phyloP scores from a whole-genome alignment of 2,797 vertebrate species.

The Clarias fuscus region DNA sequence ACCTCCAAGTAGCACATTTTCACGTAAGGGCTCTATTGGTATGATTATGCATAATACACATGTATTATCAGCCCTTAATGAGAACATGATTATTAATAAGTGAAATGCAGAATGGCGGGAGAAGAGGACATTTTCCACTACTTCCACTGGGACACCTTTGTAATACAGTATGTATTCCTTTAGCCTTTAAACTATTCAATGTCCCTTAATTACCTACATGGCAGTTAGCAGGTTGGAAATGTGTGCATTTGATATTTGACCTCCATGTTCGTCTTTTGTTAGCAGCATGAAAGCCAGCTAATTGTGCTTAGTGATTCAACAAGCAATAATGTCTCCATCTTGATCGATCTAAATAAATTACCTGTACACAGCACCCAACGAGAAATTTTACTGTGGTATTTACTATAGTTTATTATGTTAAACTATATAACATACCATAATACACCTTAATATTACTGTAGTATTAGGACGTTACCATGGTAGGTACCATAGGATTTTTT shows the following conservation, averaged over 20 bases:
- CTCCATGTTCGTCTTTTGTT: background rate
- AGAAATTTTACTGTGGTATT: background rate
- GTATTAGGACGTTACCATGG: too few species aligned
- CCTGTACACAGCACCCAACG: background rate
- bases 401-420: background rate
- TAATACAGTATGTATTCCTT: too few species aligned
- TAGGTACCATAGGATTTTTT: too few species aligned
- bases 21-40: constrained; percentile 20
- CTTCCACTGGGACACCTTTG: too few species aligned
- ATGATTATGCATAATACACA: constrained; percentile 43
- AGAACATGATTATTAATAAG: background rate
- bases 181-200: background rate
- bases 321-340: background rate
- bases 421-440: too few species aligned
- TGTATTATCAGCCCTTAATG: constrained; percentile 28
- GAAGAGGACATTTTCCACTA: background rate
- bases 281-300: background rate
- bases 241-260: background rate
- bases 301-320: background rate
- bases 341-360: background rate
- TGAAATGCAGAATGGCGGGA: background rate
- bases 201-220: background rate
- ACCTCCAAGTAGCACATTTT: too few species aligned
- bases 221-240: background rate
- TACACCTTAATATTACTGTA: too few species aligned